Evolutionary conservation across 2,888 invertebrate genomes (phyloP).

Genomic region (Suillia variegata): DNA sequence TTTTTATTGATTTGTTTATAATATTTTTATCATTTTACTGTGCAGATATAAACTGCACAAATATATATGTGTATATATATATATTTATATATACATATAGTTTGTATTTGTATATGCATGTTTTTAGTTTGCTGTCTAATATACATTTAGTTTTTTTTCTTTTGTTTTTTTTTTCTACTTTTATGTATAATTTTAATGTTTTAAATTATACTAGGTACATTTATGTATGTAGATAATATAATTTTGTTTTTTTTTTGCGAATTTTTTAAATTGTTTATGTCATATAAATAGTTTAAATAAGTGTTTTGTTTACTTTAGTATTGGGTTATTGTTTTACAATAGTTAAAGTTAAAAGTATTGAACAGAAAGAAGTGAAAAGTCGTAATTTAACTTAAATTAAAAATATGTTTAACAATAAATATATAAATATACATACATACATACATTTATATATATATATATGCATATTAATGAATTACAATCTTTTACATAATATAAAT

Average conservation of each 20-base stretch:
- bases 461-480: too few relatives aligned
- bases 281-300: background rate
- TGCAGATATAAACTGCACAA: background rate
- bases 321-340: background rate
- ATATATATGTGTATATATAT: background rate
- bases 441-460: too few relatives aligned
- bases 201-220: slow-evolving; percentile 22
- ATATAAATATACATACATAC: too few relatives aligned
- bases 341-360: too few relatives aligned
- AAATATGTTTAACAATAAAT: too few relatives aligned
- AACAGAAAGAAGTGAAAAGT: too few relatives aligned
- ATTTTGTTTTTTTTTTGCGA: background rate
- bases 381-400: too few relatives aligned
- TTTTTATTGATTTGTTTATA: background rate
- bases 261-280: background rate
- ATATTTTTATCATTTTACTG: background rate
- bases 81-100: background rate
- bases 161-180: background rate
- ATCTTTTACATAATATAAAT: too few relatives aligned
- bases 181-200: slow-evolving; percentile 2
- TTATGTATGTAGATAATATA: slow-evolving; percentile 3
- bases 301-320: background rate
- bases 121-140: background rate
- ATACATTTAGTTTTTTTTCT: background rate
- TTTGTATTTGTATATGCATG: background rate